These are phyloP conservation scores for Bombycilla garrulus DNA, from an alignment of 2,113 vertebrate species.

Conservation along the genomic window DNA sequence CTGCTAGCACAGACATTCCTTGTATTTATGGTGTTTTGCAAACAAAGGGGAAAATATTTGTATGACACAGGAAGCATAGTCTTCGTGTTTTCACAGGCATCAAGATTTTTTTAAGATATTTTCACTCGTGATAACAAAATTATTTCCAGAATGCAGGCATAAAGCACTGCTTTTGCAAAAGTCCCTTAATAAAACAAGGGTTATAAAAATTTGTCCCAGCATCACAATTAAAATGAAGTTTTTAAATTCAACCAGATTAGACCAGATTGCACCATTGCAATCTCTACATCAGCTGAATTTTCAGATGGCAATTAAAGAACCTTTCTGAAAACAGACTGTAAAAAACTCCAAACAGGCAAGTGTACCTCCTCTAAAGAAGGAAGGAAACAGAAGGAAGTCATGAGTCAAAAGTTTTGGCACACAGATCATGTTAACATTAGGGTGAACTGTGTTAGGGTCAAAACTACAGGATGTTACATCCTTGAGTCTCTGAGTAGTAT, in stretches of 20 bases:
- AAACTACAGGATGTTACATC: neutral
- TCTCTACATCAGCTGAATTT: neutral
- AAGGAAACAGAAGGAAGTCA: neutral
- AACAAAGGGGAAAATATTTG: conserved; percentile 58
- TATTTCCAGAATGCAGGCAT: conserved; percentile 9
- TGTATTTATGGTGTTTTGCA: conserved; percentile 63
- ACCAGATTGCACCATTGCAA: neutral
- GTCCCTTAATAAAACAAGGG: neutral
- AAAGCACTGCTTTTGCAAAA: neutral
- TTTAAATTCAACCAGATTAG: neutral
- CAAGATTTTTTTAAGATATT: conserved; percentile 16
- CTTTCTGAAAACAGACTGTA: neutral
- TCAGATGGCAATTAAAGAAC: neutral
- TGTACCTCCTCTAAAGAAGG: neutral
- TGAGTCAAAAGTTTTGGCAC: conserved; percentile 18
- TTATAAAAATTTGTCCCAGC: neutral
- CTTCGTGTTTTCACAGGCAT: conserved; percentile 29
- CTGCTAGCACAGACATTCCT: conserved; percentile 55
- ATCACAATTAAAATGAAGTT: neutral
- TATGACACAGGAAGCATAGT: conserved; percentile 46
- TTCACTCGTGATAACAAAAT: neutral
- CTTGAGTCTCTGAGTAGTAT: neutral
- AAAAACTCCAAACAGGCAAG: conserved; percentile 9
- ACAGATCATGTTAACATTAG: neutral
- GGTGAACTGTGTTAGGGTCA: neutral